Evolutionary conservation across 2,888 invertebrate species (phyloP).

Genomic region (Piscicola geometra): DNA sequence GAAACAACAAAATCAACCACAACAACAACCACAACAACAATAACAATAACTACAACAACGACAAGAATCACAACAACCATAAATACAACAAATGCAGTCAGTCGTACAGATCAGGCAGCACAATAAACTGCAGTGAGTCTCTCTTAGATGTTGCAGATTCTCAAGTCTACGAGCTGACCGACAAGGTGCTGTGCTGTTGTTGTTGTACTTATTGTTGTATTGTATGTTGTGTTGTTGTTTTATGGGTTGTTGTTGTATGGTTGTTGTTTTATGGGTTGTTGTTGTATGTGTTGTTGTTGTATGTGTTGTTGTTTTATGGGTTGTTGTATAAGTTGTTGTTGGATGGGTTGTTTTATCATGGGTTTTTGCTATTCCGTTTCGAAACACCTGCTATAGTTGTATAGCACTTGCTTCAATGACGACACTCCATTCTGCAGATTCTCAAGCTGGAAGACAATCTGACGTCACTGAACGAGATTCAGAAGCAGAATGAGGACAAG

Average conservation of each 20-base stretch:
- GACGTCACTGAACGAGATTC: conserved; percentile 79
- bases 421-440: no score
- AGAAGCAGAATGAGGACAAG: conserved; percentile 74
- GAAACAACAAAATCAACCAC: conserved; percentile 2
- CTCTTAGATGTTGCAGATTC: not conserved
- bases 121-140: conserved; percentile 20
- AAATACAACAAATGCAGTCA: conserved; percentile 24
- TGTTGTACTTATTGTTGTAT: no score
- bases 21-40: conserved; percentile 30
- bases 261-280: no score
- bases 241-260: no score
- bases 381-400: no score
- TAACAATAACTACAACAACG: not conserved
- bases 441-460: conserved; percentile 88
- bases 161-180: conserved; percentile 19
- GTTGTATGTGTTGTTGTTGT: no score
- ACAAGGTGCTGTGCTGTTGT: conserved; percentile 16
- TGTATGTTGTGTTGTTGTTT: no score
- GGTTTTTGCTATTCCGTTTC: no score
- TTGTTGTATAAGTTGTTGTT: no score
- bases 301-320: no score
- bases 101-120: conserved; percentile 10
- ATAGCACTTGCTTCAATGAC: no score
- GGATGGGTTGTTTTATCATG: no score
- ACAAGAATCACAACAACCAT: conserved; percentile 1